A percentile compares a stretch with the other conserved stretches of the same genome.
phyloP scores from a whole-genome alignment of 2,797 vertebrate species.

The Onychomys arenicola region DNA sequence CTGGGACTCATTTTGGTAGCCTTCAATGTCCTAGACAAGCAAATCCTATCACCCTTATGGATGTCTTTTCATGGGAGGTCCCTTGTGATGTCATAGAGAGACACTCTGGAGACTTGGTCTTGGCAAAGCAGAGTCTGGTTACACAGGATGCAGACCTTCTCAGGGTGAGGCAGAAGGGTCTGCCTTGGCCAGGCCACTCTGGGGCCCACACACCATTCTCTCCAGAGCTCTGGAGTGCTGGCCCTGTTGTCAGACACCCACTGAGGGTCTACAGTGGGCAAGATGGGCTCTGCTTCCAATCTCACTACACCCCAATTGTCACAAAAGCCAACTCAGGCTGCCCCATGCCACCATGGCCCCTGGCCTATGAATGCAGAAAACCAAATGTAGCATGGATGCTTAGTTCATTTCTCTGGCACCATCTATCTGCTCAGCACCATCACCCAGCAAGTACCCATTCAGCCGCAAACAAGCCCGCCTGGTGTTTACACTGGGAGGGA shows the following conservation, averaged over 20 bases:
- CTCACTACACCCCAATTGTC: not conserved
- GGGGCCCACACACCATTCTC: not conserved
- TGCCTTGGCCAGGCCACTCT: fast-evolving
- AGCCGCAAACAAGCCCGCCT: not conserved
- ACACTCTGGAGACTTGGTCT: not conserved
- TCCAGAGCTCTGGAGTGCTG: not conserved
- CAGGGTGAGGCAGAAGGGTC: not conserved
- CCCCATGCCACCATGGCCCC: not conserved
- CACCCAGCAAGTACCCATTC: not conserved
- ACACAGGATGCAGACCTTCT: not conserved
- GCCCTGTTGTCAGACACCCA: not conserved
- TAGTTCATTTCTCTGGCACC: not conserved
- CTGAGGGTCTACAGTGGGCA: not conserved
- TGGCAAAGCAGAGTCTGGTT: not conserved
- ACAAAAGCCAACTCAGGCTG: not conserved
- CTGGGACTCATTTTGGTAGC: not conserved
- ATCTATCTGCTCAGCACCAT: not conserved
- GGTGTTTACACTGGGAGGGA: not conserved
- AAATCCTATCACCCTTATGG: not conserved
- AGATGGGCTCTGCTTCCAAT: not conserved
- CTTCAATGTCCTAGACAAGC: not conserved
- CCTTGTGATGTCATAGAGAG: not conserved
- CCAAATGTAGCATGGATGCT: not conserved
- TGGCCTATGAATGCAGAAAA: not conserved
- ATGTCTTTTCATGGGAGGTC: not conserved